Conservation (phyloP, 2,797 vertebrate species). For the Chelidonichthys spinosus region DNA sequence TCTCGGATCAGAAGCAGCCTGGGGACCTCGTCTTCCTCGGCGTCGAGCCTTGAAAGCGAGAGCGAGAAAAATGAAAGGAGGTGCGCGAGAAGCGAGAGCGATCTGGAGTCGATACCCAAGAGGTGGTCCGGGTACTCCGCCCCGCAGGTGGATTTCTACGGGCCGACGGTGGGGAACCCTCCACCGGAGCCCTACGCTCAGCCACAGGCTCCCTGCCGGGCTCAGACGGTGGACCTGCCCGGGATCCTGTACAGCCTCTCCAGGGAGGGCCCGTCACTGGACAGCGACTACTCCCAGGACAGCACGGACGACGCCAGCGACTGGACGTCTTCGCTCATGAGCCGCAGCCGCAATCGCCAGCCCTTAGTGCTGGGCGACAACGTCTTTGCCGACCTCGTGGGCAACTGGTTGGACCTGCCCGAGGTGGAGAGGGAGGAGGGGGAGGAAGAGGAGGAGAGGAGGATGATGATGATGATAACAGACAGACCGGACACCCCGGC, state of each 20-base stretch:
- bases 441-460: slow-evolving; percentile 74
- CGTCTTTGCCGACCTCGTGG: slow-evolving; percentile 95
- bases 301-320: slow-evolving; percentile 87
- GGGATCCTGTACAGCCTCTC: slow-evolving; percentile 84
- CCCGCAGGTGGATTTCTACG: slow-evolving; percentile 82
- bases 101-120: slow-evolving; percentile 63
- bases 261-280: slow-evolving; percentile 82
- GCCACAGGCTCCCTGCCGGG: slow-evolving; percentile 33
- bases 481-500: slow-evolving; percentile 83
- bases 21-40: slow-evolving; percentile 68
- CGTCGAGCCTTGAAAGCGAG: slow-evolving; percentile 78
- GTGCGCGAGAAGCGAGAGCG: slow-evolving; percentile 48
- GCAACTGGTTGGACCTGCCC: slow-evolving; percentile 96
- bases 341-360: slow-evolving; percentile 92
- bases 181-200: slow-evolving; percentile 58
- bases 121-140: slow-evolving; percentile 81
- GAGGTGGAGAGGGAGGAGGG: slow-evolving; percentile 84
- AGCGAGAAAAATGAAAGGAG: slow-evolving; percentile 39
- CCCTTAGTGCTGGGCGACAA: slow-evolving; percentile 95
- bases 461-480: slow-evolving; percentile 71
- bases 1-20: slow-evolving; percentile 73
- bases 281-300: slow-evolving; percentile 81
- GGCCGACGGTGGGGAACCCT: slow-evolving; percentile 76
- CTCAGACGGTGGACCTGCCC: slow-evolving; percentile 74
- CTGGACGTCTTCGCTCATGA: slow-evolving; percentile 97